phyloP scores from a whole-genome alignment of 2,113 vertebrate species.

The Ptilonorhynchus violaceus region DNA sequence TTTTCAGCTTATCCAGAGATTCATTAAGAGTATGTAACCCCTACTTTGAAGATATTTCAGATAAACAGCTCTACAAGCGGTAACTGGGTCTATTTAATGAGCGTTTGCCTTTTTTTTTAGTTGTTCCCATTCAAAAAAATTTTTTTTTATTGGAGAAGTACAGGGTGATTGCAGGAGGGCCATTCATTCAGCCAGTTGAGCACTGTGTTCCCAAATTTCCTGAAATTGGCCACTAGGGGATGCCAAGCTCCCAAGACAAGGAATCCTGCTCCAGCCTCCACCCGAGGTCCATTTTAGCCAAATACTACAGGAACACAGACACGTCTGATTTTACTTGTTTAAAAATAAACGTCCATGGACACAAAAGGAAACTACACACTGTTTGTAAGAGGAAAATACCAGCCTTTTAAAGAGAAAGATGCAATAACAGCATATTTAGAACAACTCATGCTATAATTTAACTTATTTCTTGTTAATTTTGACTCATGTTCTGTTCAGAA shows the following conservation, averaged over 20 bases:
- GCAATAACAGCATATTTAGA: background rate
- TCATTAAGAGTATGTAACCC: background rate
- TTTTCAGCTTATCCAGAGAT: background rate
- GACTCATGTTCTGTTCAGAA: background rate
- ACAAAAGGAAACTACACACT: background rate
- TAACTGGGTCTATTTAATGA: background rate
- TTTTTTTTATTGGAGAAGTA: background rate
- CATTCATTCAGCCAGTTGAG: background rate
- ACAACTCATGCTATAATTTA: background rate
- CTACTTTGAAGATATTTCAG: background rate
- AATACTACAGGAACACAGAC: background rate
- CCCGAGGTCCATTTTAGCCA: background rate
- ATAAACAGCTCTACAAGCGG: background rate
- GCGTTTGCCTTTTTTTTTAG: background rate
- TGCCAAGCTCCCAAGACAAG: conserved; percentile 8
- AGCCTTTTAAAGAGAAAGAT: background rate
- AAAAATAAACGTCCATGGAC: background rate
- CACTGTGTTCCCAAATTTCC: background rate
- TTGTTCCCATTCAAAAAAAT: background rate
- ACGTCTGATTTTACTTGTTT: background rate
- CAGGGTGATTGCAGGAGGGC: background rate
- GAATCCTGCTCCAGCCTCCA: background rate
- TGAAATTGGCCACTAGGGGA: conserved; percentile 22
- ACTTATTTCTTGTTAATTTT: background rate
- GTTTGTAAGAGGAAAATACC: background rate